Conservation (phyloP, 2,888 invertebrate genomes). For the Galeopsomyia nigrocyanea region DNA sequence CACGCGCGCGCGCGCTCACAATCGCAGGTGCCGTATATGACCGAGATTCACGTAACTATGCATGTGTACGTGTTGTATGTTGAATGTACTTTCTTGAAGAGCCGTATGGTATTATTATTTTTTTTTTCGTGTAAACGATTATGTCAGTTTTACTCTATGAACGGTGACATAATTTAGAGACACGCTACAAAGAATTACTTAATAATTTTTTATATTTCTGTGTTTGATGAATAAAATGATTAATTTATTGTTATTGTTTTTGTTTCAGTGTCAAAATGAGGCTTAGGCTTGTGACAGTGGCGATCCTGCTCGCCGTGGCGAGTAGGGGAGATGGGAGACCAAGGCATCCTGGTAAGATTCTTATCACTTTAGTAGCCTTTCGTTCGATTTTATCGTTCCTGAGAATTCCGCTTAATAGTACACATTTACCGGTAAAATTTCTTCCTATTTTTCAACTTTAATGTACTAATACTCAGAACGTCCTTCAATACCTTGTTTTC, state of each 20-base stretch:
- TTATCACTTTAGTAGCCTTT: background rate
- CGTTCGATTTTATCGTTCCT: background rate
- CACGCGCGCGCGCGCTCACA: background rate
- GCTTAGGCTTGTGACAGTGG: slow-evolving; percentile 56
- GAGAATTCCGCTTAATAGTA: background rate
- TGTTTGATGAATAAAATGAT: background rate
- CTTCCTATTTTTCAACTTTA: too few relatives aligned
- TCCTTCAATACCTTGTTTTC: slow-evolving; percentile 4
- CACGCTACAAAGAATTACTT: background rate
- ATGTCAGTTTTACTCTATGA: slow-evolving; percentile 1
- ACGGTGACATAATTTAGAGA: background rate
- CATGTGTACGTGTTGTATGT: background rate
- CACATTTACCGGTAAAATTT: background rate
- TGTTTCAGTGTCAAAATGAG: slow-evolving; percentile 65
- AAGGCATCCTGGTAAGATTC: slow-evolving; percentile 59
- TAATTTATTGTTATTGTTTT: slow-evolving; percentile 34
- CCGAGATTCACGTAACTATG: slow-evolving; percentile 28
- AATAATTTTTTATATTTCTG: background rate
- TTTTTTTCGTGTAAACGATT: background rate
- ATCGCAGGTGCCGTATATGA: background rate
- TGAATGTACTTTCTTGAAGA: background rate
- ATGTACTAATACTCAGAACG: too few relatives aligned
- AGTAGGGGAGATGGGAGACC: slow-evolving; percentile 60
- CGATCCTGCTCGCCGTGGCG: slow-evolving; percentile 59
- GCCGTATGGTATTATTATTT: background rate